These are phyloP conservation scores for Elephas maximus DNA, from an alignment of 2,113 vertebrate genomes.

Conservation along the genomic window DNA sequence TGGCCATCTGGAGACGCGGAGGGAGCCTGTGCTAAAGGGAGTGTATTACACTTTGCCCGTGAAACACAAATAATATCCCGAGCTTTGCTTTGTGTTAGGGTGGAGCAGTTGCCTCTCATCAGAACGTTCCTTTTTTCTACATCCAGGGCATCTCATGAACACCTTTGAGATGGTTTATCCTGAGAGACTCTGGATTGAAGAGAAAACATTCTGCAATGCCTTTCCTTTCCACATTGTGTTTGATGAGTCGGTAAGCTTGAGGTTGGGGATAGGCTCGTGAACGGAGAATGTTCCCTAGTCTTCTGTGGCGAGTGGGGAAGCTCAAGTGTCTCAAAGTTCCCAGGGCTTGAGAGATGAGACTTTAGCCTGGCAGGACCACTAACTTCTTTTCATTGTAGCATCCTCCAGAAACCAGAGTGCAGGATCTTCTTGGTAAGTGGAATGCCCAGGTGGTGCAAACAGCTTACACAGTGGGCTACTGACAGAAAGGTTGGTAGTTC, in stretches of 20 bases:
- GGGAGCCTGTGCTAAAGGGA: neutral
- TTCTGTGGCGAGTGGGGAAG: neutral
- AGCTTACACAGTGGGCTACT: neutral
- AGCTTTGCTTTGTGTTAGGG: neutral
- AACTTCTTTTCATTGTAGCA: neutral
- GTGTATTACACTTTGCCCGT: neutral
- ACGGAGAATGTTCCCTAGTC: neutral
- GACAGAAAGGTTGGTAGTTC: neutral
- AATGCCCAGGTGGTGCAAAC: neutral
- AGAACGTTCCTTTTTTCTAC: neutral
- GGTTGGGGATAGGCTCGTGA: neutral
- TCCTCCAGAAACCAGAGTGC: slow-evolving; percentile 17
- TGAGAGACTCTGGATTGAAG: slow-evolving; percentile 88
- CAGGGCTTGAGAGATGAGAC: neutral
- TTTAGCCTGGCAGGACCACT: neutral
- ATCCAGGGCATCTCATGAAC: slow-evolving; percentile 77
- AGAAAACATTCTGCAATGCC: slow-evolving; percentile 88
- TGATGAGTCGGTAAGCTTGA: slow-evolving; percentile 86
- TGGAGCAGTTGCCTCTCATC: neutral
- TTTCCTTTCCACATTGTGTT: slow-evolving; percentile 91
- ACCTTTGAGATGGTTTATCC: slow-evolving; percentile 88
- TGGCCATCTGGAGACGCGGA: slow-evolving; percentile 69
- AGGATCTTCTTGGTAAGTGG: neutral
- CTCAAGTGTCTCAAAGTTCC: neutral
- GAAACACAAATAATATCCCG: neutral